Conservation (phyloP, 1,140 invertebrate genomes). For the Agrilus planipennis region DNA sequence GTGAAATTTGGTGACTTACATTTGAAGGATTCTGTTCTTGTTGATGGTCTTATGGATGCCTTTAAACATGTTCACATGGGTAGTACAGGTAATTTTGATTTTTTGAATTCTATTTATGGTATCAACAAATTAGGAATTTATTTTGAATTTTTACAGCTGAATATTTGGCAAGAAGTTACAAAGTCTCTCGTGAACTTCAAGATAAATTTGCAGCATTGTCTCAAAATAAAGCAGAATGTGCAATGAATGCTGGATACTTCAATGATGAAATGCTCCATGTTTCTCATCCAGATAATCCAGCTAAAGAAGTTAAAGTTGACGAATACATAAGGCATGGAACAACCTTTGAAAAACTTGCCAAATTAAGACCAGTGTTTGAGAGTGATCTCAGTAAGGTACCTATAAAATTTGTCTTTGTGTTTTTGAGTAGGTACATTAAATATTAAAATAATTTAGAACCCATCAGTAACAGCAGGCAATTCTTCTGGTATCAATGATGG, state of each 20-base stretch:
- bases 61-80: constrained; percentile 76
- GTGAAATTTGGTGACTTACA: constrained; percentile 56
- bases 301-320: constrained; percentile 44
- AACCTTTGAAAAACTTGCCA: constrained; percentile 45
- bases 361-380: constrained; percentile 51
- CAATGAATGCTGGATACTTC: constrained; percentile 55
- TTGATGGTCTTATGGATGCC: constrained; percentile 72
- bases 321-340: constrained; percentile 55
- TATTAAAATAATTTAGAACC: constrained; percentile 31
- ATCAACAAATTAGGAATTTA: not conserved
- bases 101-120: not conserved
- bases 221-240: constrained; percentile 55
- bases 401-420: not conserved
- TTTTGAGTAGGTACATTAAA: not conserved
- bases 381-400: constrained; percentile 32
- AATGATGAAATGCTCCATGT: constrained; percentile 59
- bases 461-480: constrained; percentile 70
- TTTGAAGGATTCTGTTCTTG: constrained; percentile 58
- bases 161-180: constrained; percentile 62
- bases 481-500: constrained; percentile 79
- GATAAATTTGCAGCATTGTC: constrained; percentile 61
- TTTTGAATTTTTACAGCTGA: constrained; percentile 45
- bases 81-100: constrained; percentile 50
- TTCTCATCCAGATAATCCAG: constrained; percentile 39
- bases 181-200: constrained; percentile 59